phyloP scores from a whole-genome alignment of 92 coral and sea anemone species.

The Zoanthus gigantus region DNA sequence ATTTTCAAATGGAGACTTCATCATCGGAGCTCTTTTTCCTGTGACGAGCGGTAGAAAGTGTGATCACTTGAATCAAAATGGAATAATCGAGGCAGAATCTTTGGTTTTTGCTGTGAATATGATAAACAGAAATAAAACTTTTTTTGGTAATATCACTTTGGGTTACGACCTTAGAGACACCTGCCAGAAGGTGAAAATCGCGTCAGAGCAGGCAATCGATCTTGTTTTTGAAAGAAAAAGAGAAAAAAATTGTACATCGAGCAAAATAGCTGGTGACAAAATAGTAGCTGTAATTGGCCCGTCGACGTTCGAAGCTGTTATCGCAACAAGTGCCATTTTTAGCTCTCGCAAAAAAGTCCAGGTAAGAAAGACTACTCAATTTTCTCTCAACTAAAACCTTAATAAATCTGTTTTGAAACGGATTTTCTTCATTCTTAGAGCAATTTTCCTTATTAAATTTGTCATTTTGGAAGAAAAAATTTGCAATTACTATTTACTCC shows the following conservation, averaged over 20 bases:
- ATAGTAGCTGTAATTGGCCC: conserved; percentile 74
- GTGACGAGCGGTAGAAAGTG: conserved; percentile 66
- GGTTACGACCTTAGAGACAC: conserved; percentile 91
- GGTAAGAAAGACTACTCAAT: conserved; percentile 49
- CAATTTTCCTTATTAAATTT: background rate
- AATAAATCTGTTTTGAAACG: background rate
- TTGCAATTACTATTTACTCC: background rate
- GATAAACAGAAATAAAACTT: conserved; percentile 33
- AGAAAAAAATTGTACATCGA: conserved; percentile 3
- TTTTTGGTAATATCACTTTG: conserved; percentile 46
- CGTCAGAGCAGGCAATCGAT: conserved; percentile 65
- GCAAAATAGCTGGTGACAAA: background rate
- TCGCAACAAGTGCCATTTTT: conserved; percentile 58
- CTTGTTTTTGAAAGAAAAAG: conserved; percentile 6
- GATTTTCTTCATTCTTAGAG: background rate
- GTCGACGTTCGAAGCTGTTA: conserved; percentile 30
- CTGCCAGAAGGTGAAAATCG: conserved; percentile 62
- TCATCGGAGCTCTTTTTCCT: conserved; percentile 78
- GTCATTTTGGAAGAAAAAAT: background rate
- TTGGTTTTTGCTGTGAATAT: conserved; percentile 63
- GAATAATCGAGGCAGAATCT: conserved; percentile 75
- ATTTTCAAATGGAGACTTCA: conserved; percentile 60
- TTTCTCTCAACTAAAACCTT: background rate
- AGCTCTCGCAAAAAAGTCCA: conserved; percentile 65
- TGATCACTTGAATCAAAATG: conserved; percentile 49